phyloP scores from a whole-genome alignment of 2,888 invertebrate genomes.

The Rhodophaea formosa region DNA sequence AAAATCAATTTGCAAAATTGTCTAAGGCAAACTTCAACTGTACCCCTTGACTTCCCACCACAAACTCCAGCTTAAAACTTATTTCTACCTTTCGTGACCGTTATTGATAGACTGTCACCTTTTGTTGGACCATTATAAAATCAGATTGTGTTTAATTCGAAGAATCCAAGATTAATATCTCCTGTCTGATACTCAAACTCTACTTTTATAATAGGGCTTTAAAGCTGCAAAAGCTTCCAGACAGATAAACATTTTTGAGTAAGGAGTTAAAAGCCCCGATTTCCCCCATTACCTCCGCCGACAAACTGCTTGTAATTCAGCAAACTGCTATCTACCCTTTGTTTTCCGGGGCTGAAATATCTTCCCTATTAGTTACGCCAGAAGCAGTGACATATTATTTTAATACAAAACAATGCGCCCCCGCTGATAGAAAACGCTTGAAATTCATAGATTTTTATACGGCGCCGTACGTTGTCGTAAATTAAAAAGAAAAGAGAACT shows the following conservation, averaged over 20 bases:
- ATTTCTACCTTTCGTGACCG: no score
- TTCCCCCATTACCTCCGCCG: background rate
- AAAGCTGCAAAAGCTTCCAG: background rate
- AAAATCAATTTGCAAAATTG: no score
- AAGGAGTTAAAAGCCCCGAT: background rate
- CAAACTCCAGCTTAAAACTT: no score
- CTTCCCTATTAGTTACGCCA: conserved; percentile 25
- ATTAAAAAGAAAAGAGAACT: background rate
- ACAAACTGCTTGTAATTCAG: conserved; percentile 8
- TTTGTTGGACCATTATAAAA: no score
- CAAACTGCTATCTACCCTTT: conserved; percentile 17
- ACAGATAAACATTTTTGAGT: background rate
- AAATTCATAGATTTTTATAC: conserved; percentile 19
- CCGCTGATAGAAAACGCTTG: conserved; percentile 14
- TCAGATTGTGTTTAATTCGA: no score
- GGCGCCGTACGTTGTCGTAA: background rate
- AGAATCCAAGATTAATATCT: no score
- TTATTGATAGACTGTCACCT: no score
- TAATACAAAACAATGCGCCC: conserved; percentile 17
- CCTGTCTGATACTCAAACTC: no score
- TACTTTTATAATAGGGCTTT: no score
- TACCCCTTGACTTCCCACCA: no score
- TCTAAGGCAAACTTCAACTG: no score
- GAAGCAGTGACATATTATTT: conserved; percentile 15
- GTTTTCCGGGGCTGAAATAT: conserved; percentile 28